Evolutionary conservation across 2,888 invertebrate genomes (phyloP).

Genomic region (Apoderus coryli): DNA sequence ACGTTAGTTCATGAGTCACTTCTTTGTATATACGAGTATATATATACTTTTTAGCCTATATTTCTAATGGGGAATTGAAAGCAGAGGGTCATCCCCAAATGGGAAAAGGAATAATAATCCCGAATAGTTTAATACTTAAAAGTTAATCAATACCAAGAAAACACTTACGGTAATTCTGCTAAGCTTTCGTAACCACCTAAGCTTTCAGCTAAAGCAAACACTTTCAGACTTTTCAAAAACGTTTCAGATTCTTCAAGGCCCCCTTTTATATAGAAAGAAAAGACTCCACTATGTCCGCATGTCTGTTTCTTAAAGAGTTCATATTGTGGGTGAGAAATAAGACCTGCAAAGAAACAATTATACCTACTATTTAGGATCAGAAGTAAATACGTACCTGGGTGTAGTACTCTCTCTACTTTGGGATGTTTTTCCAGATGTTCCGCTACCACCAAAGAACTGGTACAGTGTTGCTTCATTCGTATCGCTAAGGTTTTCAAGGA

Average conservation of each 20-base stretch:
- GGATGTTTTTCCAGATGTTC: slow-evolving; percentile 69
- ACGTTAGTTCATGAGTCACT: no score
- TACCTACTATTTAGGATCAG: no score
- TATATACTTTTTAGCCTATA: no score
- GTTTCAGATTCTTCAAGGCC: slow-evolving; percentile 53
- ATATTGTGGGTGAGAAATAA: slow-evolving; percentile 78
- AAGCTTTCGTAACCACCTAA: slow-evolving; percentile 92
- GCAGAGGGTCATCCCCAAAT: no score
- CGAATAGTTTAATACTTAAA: no score
- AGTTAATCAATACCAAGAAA: no score
- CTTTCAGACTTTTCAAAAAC: slow-evolving; percentile 60
- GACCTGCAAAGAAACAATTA: slow-evolving; percentile 32
- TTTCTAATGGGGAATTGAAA: no score
- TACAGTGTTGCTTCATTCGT: slow-evolving; percentile 81
- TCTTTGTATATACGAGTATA: no score
- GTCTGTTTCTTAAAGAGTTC: slow-evolving; percentile 65
- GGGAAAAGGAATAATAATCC: no score
- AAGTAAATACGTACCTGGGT: slow-evolving; percentile 52
- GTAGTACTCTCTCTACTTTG: slow-evolving; percentile 63
- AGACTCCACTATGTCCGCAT: slow-evolving; percentile 81
- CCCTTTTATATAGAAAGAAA: slow-evolving; percentile 78
- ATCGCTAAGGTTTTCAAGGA: slow-evolving; percentile 87
- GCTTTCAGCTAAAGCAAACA: slow-evolving; percentile 84
- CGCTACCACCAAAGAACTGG: slow-evolving; percentile 63
- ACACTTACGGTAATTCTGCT: slow-evolving; percentile 86